Conservation (phyloP, 1,140 invertebrate genomes). For the Zaprionus davidi region DNA sequence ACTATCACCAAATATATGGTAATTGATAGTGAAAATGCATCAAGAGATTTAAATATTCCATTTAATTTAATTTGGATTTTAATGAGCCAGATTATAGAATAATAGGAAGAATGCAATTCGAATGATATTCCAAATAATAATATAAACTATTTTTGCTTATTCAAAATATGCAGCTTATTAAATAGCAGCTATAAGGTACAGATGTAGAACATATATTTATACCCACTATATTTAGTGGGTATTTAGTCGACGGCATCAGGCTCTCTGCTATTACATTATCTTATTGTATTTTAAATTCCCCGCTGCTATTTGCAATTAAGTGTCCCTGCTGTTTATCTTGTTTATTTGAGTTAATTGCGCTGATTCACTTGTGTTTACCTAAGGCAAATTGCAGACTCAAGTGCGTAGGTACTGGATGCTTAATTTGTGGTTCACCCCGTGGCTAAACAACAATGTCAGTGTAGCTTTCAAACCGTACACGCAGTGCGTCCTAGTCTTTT, state of each 20-base stretch:
- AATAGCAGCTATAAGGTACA: no score
- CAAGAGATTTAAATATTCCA: background rate
- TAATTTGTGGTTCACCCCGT: conserved; percentile 7
- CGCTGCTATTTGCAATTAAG: conserved; percentile 31
- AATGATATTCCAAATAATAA: no score
- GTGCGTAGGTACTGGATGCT: background rate
- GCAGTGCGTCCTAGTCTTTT: background rate
- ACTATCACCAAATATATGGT: no score
- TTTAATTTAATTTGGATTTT: background rate
- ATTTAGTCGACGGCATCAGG: background rate
- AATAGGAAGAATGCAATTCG: background rate
- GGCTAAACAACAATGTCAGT: background rate
- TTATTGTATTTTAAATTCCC: conserved; percentile 1
- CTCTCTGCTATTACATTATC: background rate
- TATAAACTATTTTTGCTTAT: no score
- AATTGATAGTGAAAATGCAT: no score
- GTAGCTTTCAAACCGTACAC: background rate
- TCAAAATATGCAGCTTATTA: no score
- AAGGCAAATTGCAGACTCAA: conserved; percentile 27
- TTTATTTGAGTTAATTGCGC: conserved; percentile 27
- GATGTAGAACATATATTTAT: no score
- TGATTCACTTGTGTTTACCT: conserved; percentile 25
- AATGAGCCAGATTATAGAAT: background rate
- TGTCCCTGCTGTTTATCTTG: conserved; percentile 4
- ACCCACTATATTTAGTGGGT: background rate